Conservation (phyloP, 2,113 vertebrate species). For the Lampris megalopsis region DNA sequence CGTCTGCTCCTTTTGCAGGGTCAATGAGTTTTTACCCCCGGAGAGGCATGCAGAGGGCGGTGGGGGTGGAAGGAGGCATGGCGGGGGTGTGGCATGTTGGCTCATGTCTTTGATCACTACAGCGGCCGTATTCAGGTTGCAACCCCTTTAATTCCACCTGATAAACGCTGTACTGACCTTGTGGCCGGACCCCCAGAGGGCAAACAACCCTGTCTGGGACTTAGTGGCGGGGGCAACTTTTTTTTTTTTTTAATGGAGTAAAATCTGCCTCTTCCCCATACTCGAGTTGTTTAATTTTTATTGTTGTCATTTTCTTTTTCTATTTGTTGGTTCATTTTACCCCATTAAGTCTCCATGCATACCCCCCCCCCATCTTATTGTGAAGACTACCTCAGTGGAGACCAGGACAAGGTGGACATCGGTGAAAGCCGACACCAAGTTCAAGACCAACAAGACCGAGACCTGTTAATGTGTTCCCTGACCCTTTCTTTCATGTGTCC, state of each 20-base stretch:
- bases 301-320: not conserved
- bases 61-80: constrained; percentile 25
- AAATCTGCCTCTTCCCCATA: not conserved
- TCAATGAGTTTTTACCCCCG: constrained; percentile 70
- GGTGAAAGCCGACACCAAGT: no score
- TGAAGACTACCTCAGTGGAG: no score
- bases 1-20: constrained; percentile 45
- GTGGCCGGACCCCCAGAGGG: constrained; percentile 40
- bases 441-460: no score
- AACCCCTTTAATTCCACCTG: constrained; percentile 70
- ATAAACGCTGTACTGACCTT: constrained; percentile 63
- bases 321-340: not conserved
- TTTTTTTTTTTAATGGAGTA: not conserved
- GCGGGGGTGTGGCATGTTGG: constrained; percentile 45
- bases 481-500: no score
- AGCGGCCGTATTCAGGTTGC: constrained; percentile 18
- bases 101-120: constrained; percentile 65
- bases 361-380: no score
- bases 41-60: constrained; percentile 36
- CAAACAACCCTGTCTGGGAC: constrained; percentile 23
- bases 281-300: not conserved
- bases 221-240: constrained; percentile 6
- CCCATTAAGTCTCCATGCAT: no score
- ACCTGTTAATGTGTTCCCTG: no score
- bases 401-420: no score